Evolutionary conservation across 2,888 invertebrate species (phyloP).

Genomic region (Caenorhabditis sp.): DNA sequence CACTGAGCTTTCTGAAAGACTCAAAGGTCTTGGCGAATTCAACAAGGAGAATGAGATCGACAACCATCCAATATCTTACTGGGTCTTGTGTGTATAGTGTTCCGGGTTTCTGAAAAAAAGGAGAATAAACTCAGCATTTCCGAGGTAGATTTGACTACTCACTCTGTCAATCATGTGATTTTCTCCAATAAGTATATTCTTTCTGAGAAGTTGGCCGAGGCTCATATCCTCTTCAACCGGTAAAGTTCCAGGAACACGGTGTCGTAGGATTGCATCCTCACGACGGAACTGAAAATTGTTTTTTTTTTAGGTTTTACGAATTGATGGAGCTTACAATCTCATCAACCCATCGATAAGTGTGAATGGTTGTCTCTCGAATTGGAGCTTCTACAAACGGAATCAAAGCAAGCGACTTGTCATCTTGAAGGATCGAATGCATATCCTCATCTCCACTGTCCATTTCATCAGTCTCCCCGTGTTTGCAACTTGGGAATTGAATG

Average conservation of each 20-base stretch:
- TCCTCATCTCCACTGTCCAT: slow-evolving; percentile 49
- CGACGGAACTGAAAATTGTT: slow-evolving; percentile 57
- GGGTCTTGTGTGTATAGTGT: slow-evolving; percentile 54
- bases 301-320: no score
- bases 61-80: slow-evolving; percentile 73
- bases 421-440: neutral
- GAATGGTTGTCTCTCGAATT: slow-evolving; percentile 32
- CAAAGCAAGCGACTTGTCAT: slow-evolving; percentile 33
- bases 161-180: slow-evolving; percentile 38
- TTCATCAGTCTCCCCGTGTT: slow-evolving; percentile 11
- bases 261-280: slow-evolving; percentile 51
- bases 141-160: no score
- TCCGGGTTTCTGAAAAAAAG: slow-evolving; percentile 52
- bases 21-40: slow-evolving; percentile 74
- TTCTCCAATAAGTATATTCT: slow-evolving; percentile 32
- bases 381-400: slow-evolving; percentile 31
- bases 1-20: slow-evolving; percentile 58
- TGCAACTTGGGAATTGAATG: slow-evolving; percentile 58
- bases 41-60: slow-evolving; percentile 67
- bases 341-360: slow-evolving; percentile 58
- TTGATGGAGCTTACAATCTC: slow-evolving; percentile 36
- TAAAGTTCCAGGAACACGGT: slow-evolving; percentile 27
- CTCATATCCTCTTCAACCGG: slow-evolving; percentile 52
- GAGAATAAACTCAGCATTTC: no score
- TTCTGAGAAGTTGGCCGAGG: slow-evolving; percentile 35